A percentile compares a stretch with the other conserved stretches of the same genome.
Evolutionary conservation across 2,797 vertebrate species (phyloP).

Genomic region (Sarcophilus harrisii): DNA sequence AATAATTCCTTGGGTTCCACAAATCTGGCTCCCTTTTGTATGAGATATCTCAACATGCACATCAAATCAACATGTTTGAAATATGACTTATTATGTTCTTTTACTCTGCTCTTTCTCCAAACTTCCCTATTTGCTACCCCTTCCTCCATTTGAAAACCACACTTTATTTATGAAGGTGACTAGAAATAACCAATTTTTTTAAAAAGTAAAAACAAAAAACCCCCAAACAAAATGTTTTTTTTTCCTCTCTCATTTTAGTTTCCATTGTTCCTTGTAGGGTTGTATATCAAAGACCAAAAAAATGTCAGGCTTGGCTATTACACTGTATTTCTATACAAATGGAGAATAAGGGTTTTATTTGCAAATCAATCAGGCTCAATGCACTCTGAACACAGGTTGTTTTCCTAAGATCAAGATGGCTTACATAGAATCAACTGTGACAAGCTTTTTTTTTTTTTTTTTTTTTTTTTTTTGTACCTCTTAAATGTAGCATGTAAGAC

Average conservation of each 20-base stretch:
- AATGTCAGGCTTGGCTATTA: constrained; percentile 72
- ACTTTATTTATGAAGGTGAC: constrained; percentile 85
- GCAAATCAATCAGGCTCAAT: constrained; percentile 71
- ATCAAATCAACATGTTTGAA: background rate
- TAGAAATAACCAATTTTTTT: constrained; percentile 82
- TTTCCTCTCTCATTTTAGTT: constrained; percentile 66
- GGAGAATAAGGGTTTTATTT: constrained; percentile 62
- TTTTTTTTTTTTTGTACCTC: constrained; percentile 41
- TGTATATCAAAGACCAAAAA: constrained; percentile 74
- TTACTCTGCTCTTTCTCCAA: background rate
- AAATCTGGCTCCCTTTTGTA: background rate
- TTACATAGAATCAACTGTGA: constrained; percentile 69
- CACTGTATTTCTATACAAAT: constrained; percentile 74
- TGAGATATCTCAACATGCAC: background rate
- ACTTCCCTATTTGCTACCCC: background rate
- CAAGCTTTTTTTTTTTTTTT: constrained; percentile 36
- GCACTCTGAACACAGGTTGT: constrained; percentile 64
- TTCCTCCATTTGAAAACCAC: constrained; percentile 80
- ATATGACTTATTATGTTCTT: background rate
- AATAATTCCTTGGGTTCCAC: background rate
- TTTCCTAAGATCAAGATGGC: constrained; percentile 64
- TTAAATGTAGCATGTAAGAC: constrained; percentile 40
- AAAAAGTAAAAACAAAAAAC: constrained; percentile 80
- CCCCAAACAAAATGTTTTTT: too few species aligned
- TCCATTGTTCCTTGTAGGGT: constrained; percentile 68